Evolutionary conservation across 1,140 invertebrate genomes (phyloP).

Genomic region (Steinernema khuongi): DNA sequence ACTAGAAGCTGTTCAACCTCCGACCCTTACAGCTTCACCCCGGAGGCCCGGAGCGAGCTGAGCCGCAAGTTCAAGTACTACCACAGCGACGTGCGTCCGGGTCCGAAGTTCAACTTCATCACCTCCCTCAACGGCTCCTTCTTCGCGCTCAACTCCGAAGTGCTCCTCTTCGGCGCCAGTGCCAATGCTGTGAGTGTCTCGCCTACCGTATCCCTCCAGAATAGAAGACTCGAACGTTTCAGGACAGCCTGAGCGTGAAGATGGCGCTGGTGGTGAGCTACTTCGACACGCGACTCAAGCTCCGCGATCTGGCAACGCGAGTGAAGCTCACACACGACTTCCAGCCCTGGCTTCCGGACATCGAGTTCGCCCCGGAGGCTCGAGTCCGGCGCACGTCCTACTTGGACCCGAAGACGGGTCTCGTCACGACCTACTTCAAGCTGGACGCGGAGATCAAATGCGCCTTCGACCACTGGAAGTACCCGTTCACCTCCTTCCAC

Average conservation of each 20-base stretch:
- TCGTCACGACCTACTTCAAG: constrained; percentile 17
- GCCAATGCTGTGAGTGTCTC: neutral
- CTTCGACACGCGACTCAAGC: neutral
- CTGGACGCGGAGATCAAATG: constrained; percentile 27
- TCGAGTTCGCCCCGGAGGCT: neutral
- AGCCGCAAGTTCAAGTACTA: constrained; percentile 41
- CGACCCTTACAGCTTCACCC: constrained; percentile 30
- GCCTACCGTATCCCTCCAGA: neutral
- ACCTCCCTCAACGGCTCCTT: constrained; percentile 32
- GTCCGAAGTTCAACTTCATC: constrained; percentile 24
- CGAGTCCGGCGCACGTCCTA: neutral
- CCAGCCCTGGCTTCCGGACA: constrained; percentile 2
- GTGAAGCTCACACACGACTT: neutral
- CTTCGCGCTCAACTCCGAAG: constrained; percentile 25
- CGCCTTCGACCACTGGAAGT: constrained; percentile 29
- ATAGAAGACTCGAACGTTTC: neutral
- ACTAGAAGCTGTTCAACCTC: too few species aligned
- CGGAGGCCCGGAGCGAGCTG: constrained; percentile 32
- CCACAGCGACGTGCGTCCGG: constrained; percentile 24
- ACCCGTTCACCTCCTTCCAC: constrained; percentile 31
- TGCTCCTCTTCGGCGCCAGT: constrained; percentile 7
- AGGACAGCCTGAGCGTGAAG: neutral
- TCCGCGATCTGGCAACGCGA: neutral
- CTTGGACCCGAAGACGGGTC: neutral
- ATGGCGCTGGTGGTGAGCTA: neutral